A percentile compares a stretch with the other conserved stretches of the same genome.
phyloP scores from a whole-genome alignment of 2,797 vertebrate genomes.

The Aulostomus chinensis region DNA sequence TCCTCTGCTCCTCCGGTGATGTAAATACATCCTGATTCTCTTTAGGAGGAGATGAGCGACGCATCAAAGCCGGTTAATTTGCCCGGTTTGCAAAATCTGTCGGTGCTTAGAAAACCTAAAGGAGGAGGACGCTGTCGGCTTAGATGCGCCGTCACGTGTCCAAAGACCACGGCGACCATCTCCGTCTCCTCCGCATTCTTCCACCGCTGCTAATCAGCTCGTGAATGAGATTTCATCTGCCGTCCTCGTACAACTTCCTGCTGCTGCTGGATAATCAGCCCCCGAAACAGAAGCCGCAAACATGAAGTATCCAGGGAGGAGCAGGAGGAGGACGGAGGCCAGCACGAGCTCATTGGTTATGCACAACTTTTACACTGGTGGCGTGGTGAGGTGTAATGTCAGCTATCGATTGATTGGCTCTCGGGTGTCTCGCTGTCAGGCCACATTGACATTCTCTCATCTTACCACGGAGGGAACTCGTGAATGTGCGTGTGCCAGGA shows the following conservation, averaged over 20 bases:
- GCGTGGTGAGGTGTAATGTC: constrained; percentile 69
- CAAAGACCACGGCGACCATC: constrained; percentile 45
- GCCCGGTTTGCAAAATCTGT: constrained; percentile 53
- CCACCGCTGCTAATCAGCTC: constrained; percentile 55
- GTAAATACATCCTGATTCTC: constrained; percentile 70
- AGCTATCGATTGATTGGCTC: constrained; percentile 68
- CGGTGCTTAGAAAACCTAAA: constrained; percentile 50
- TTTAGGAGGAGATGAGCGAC: constrained; percentile 64
- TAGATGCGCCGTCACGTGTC: constrained; percentile 55
- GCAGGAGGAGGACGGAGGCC: neutral
- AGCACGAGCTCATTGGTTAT: constrained; percentile 54
- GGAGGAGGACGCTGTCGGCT: constrained; percentile 56
- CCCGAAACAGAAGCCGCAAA: constrained; percentile 57
- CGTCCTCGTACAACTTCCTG: no score
- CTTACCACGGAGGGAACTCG: constrained; percentile 70
- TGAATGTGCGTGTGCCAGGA: constrained; percentile 70
- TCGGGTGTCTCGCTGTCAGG: constrained; percentile 76
- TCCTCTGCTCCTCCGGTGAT: constrained; percentile 10
- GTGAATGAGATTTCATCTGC: constrained; percentile 47
- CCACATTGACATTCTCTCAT: constrained; percentile 82
- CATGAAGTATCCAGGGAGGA: constrained; percentile 34
- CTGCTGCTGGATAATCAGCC: constrained; percentile 54
- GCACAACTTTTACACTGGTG: constrained; percentile 55
- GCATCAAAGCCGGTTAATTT: constrained; percentile 75
- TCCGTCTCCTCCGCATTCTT: constrained; percentile 8